These are phyloP conservation scores for Malurus leucopterus DNA, from an alignment of 2,797 vertebrate genomes.

Conservation along the genomic window DNA sequence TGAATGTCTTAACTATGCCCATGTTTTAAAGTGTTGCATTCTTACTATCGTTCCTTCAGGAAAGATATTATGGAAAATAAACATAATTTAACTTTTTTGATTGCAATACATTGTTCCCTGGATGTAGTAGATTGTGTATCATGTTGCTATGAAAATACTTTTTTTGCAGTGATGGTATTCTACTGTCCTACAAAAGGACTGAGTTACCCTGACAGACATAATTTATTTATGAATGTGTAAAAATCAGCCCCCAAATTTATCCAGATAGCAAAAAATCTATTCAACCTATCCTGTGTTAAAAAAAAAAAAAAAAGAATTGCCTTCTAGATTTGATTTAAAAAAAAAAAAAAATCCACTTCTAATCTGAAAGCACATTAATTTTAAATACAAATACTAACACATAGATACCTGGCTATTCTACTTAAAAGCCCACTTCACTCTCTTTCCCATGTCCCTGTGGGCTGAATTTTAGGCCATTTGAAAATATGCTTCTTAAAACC, in stretches of 20 bases:
- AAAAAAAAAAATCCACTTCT: background rate
- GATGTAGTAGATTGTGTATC: background rate
- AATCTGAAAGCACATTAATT: background rate
- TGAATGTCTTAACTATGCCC: slow-evolving; percentile 20
- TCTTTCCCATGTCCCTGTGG: background rate
- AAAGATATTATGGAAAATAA: background rate
- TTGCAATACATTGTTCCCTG: background rate
- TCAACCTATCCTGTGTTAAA: background rate
- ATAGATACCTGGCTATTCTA: background rate
- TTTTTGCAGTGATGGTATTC: background rate
- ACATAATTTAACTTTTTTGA: background rate
- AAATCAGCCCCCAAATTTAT: background rate
- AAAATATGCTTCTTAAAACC: background rate
- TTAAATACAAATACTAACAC: background rate
- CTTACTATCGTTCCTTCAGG: slow-evolving; percentile 23
- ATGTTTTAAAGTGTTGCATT: slow-evolving; percentile 15
- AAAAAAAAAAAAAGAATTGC: background rate
- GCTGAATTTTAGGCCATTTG: background rate
- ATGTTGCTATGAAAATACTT: background rate
- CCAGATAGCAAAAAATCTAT: background rate
- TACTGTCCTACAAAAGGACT: background rate
- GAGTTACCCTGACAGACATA: background rate
- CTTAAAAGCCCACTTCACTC: background rate
- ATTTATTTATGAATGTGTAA: background rate
- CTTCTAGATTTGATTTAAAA: background rate